These are phyloP conservation scores for Blastobasis lacticolella DNA, from an alignment of 2,888 invertebrate genomes.

Conservation along the genomic window DNA sequence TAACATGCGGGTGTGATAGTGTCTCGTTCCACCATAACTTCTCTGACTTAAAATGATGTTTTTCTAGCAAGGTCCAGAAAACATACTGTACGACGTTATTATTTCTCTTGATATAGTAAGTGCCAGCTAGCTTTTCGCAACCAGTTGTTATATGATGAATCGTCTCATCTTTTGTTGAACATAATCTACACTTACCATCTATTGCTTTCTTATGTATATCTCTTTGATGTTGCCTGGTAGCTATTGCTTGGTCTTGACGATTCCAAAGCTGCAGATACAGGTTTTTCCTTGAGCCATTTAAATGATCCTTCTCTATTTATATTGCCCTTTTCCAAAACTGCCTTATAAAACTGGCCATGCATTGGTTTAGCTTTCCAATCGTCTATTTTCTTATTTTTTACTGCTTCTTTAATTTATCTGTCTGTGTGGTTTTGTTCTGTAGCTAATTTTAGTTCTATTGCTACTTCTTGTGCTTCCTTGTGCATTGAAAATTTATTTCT, in stretches of 20 bases:
- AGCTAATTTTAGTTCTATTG: too few relatives aligned
- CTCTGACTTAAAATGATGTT: neutral
- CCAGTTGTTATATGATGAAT: slow-evolving; percentile 10
- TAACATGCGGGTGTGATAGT: slow-evolving; percentile 1
- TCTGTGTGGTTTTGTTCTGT: too few relatives aligned
- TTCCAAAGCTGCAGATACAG: slow-evolving; percentile 5
- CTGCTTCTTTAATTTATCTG: slow-evolving; percentile 5
- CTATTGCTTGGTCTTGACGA: slow-evolving; percentile 12
- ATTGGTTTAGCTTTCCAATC: neutral
- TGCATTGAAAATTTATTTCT: too few relatives aligned
- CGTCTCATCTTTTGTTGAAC: slow-evolving; percentile 2
- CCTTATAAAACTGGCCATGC: slow-evolving; percentile 6
- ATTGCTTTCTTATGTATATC: slow-evolving; percentile 6
- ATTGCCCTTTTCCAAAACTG: slow-evolving; percentile 3
- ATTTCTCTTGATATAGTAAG: too few relatives aligned
- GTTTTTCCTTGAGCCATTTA: slow-evolving; percentile 3
- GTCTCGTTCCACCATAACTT: slow-evolving; percentile 3
- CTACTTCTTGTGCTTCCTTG: too few relatives aligned
- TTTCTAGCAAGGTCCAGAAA: slow-evolving; percentile 3
- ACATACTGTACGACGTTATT: slow-evolving; percentile 11
- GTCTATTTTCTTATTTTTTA: slow-evolving; percentile 1
- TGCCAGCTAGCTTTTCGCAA: slow-evolving; percentile 12
- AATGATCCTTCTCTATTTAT: slow-evolving; percentile 5
- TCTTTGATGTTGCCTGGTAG: slow-evolving; percentile 6
- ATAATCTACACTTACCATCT: slow-evolving; percentile 11